A percentile compares a stretch with the other conserved stretches of the same genome.
phyloP scores from a whole-genome alignment of 1,140 invertebrate species.

The Berghia stephanieae region DNA sequence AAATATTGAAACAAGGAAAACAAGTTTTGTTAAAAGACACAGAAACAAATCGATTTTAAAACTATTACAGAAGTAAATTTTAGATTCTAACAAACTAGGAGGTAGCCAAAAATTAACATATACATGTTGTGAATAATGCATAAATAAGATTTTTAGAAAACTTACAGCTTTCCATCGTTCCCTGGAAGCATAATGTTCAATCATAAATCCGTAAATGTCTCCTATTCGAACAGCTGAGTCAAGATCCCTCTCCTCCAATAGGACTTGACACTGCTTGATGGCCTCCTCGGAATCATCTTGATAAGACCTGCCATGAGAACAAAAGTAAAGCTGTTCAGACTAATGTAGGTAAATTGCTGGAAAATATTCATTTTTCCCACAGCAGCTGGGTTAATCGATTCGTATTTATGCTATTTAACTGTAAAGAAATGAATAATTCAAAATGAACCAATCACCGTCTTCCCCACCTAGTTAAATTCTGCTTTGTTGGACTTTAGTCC shows the following conservation, averaged over 20 bases:
- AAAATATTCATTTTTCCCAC: too few relatives aligned
- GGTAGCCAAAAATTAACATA: not conserved
- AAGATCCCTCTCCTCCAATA: conserved; percentile 66
- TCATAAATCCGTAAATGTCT: conserved; percentile 73
- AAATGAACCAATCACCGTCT: too few relatives aligned
- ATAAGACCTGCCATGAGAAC: conserved; percentile 50
- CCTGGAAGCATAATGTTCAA: conserved; percentile 69
- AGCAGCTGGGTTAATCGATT: too few relatives aligned
- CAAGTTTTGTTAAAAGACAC: not conserved
- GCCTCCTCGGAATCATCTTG: conserved; percentile 62
- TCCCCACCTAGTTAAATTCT: too few relatives aligned
- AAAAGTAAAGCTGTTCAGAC: too few relatives aligned
- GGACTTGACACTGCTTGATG: conserved; percentile 62
- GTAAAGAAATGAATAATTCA: too few relatives aligned
- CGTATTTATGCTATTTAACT: too few relatives aligned
- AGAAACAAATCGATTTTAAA: not conserved
- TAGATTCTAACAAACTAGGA: not conserved
- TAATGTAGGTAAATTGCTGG: too few relatives aligned
- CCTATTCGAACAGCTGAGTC: conserved; percentile 70
- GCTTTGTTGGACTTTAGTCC: too few relatives aligned
- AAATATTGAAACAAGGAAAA: not conserved
- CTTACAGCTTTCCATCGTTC: conserved; percentile 67
- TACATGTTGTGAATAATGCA: not conserved
- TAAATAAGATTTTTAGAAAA: conserved; percentile 2
- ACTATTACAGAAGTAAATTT: not conserved